Conservation (phyloP, 2,113 vertebrate species). For the Pungitius pungitius region DNA sequence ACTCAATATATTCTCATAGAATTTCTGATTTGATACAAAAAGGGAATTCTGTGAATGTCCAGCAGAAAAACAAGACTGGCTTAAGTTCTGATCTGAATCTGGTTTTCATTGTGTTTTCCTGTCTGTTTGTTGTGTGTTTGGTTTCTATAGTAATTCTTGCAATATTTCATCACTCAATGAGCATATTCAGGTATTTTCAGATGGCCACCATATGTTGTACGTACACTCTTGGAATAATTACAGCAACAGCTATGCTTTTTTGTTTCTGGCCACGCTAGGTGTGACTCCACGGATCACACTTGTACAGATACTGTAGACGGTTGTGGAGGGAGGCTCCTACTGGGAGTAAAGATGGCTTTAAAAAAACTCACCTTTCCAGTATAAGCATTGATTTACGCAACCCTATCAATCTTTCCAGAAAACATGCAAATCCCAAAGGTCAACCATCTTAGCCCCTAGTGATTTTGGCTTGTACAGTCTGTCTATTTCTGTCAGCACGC, state of each 20-base stretch:
- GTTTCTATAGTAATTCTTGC: too few relatives aligned
- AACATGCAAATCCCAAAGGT: slow-evolving; percentile 31
- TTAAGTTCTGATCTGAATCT: too few relatives aligned
- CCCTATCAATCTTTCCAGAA: slow-evolving; percentile 37
- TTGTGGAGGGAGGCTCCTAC: slow-evolving; percentile 5
- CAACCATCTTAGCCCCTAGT: slow-evolving; percentile 24
- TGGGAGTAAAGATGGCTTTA: slow-evolving; percentile 10
- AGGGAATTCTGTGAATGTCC: too few relatives aligned
- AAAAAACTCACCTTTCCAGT: slow-evolving; percentile 25
- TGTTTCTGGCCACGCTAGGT: neutral
- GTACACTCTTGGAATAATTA: too few relatives aligned
- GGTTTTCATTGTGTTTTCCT: too few relatives aligned
- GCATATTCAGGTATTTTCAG: too few relatives aligned
- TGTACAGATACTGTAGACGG: neutral
- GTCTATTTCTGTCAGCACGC: slow-evolving; percentile 40
- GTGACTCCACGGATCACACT: slow-evolving; percentile 8
- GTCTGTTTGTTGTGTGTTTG: too few relatives aligned
- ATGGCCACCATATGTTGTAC: too few relatives aligned
- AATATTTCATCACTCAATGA: too few relatives aligned
- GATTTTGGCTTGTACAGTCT: slow-evolving; percentile 28
- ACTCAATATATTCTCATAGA: too few relatives aligned
- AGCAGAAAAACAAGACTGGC: too few relatives aligned
- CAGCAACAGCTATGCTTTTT: neutral
- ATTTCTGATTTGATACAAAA: too few relatives aligned
- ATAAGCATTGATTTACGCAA: slow-evolving; percentile 37